Base-by-base conservation (phyloP, 1,140 invertebrate genomes). In the Heliothis subflexa region DNA sequence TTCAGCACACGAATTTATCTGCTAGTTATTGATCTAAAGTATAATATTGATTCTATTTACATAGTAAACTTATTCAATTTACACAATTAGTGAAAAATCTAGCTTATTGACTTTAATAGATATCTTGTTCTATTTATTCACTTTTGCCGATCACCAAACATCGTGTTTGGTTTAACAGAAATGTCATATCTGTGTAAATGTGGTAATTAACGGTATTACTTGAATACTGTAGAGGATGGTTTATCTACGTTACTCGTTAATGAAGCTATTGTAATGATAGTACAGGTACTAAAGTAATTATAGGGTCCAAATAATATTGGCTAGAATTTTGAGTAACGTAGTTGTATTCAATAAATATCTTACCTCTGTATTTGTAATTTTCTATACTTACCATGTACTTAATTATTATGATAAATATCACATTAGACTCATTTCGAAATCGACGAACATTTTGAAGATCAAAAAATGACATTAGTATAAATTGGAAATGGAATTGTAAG, bases 221-320 rank as follows among this genome's bases (percentile, higher is more conserved):
- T 72, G 11, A 57, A 28, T 18, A 74, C 71, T 74, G 57, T 59
- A 75, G 52, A 52, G 59, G 45, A 75, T 50, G 21, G 33, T 49
- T 64, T 64, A 64, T 78, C 78, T 80, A 82, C 80, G 73, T 83
- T 85, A 85, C 81, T 85, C 73, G 33, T 79, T 54, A 66, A 68
- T 59, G n/a, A 74, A 66, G 81, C 47, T 47, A 73, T 82, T 83
- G 78, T 77, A 83, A 86, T 75, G 54, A 81, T 84, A 85, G 85
- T 85, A 87, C 82, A 88, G 79, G 81, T 81, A 81, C 71, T 79
- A 82, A 81, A 83, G 76, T 78, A 82, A 79, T 78, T 83, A 80
- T 84, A 83, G 87, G 87, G 87, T 89, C 88, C 88, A 89, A 77
- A 77, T 79, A 81, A 79, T 80, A 76, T 81, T 81, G 80, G 57